Evolutionary conservation across 2,888 invertebrate genomes (phyloP), one percentile per base, ranked within the genome.

Genomic region (Mythimna impura): DNA sequence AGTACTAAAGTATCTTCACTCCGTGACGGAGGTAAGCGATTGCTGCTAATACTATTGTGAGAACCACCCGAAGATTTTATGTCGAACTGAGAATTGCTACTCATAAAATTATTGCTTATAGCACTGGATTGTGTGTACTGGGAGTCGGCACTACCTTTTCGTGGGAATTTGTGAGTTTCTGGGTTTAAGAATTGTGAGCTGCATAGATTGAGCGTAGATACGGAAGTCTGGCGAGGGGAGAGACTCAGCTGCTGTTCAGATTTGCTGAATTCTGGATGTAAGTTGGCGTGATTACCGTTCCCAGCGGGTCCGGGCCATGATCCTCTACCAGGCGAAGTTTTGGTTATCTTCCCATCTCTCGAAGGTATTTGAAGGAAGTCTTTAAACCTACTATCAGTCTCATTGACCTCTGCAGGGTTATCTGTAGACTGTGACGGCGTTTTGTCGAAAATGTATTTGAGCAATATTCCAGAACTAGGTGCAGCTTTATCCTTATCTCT

Each of bases 261-360:
- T 91, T 98, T 98, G 82, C 98, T 98, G 87, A 98, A 97, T 87
- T 98, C 98, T 3, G 97, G 97, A 71, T 97, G 97, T 65, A 97
- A 89, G 85, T 96, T 97, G 6, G 95, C 90, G 81, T 96, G 92
- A 84, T 96, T 92, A 60, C 97, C 93, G 64, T 96, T 96, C 0
- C 97, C 97, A 60, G 97, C 97, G 0, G 98, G 98, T 0, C 98
- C 98, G 0, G 98, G 98, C 98, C 98, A 98, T 5, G 98, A 98
- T 0, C 98, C 98, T 63, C 98, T 96, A 0, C 98, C 98, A 0
- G 98, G 97, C 25, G 97, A 97, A 2, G 97, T 97, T 92, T 98
- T 98, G 0, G 97, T 97, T 52, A 97, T 97, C 89, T 98, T 98
- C 0, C 97, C 97, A 88, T 98, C 98, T 55, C 98, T 96, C 0